Percentiles rank a stretch among this genome's conserved stretches.
Evolutionary conservation across 2,113 vertebrate genomes (phyloP).

Genomic region (Colaptes auratus): DNA sequence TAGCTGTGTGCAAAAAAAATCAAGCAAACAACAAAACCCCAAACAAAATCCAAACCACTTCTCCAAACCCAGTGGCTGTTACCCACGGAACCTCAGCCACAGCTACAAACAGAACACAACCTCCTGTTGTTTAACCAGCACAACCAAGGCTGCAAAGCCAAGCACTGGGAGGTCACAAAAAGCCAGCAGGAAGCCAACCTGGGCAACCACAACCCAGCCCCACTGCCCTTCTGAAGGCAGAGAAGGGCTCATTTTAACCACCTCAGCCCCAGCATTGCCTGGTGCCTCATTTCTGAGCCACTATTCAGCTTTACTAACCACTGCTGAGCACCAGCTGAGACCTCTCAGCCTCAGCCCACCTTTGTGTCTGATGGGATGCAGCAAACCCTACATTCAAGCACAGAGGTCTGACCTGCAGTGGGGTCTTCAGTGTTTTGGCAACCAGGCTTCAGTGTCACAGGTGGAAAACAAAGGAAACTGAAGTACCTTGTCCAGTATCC

Average conservation of each 20-base stretch:
- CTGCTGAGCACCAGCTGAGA: background rate
- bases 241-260: fast-evolving
- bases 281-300: background rate
- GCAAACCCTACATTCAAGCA: background rate
- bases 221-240: background rate
- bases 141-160: background rate
- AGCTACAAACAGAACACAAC: background rate
- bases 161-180: background rate
- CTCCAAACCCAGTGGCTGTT: background rate
- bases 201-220: background rate
- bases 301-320: background rate
- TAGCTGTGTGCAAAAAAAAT: background rate
- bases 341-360: background rate
- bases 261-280: background rate
- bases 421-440: background rate
- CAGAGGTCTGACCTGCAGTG: fast-evolving
- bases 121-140: background rate
- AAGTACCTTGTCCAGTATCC: background rate
- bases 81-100: background rate
- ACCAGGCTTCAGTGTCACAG: background rate
- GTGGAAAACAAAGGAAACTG: background rate
- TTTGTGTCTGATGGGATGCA: fast-evolving
- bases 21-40: background rate
- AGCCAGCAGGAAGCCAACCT: background rate
- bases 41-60: too few species aligned